Conservation (phyloP, 2,113 vertebrate species). For the Procavia capensis region DNA sequence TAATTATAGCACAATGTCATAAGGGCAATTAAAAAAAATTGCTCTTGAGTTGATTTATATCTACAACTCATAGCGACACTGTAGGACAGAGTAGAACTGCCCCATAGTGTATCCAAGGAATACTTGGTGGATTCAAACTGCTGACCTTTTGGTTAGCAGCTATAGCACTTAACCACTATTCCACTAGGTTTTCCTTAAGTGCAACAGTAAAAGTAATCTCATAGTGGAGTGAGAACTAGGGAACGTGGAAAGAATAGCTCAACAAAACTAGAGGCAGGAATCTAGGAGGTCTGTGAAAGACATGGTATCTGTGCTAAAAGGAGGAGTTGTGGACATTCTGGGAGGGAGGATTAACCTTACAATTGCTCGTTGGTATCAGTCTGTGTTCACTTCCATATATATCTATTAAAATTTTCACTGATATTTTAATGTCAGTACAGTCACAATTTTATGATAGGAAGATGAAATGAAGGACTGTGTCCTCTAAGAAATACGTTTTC, state of each 20-base stretch:
- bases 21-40: too few relatives aligned
- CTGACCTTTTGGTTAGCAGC: too few relatives aligned
- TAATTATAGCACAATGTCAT: background rate
- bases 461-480: background rate
- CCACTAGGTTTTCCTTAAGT: too few relatives aligned
- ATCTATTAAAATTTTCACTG: background rate
- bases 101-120: too few relatives aligned
- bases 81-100: too few relatives aligned
- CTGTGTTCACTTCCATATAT: background rate
- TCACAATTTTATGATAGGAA: background rate
- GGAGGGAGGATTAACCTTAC: background rate
- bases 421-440: background rate
- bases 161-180: too few relatives aligned
- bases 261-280: background rate
- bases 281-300: background rate
- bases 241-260: background rate
- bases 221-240: background rate
- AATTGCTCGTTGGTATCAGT: background rate
- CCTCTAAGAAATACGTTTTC: constrained; percentile 21
- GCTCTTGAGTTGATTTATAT: too few relatives aligned
- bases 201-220: background rate
- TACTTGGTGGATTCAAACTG: too few relatives aligned
- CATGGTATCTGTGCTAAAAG: background rate
- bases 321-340: background rate
- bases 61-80: too few relatives aligned